Evolutionary conservation across 2,888 invertebrate species (phyloP).

Genomic region (Aethes cnicana): DNA sequence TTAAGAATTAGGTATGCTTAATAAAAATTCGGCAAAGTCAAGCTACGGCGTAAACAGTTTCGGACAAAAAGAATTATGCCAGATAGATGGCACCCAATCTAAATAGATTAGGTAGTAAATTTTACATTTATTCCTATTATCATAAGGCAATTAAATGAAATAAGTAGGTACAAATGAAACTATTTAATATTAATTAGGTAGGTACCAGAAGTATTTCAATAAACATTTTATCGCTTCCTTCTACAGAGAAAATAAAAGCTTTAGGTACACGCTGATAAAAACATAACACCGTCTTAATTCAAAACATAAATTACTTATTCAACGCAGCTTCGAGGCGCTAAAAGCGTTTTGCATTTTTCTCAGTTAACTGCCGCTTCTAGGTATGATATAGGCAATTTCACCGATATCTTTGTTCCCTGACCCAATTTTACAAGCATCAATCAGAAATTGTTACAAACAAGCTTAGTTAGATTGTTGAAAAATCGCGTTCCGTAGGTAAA

Average conservation of each 20-base stretch:
- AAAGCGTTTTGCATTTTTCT: slow-evolving; percentile 31
- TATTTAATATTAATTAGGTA: no score
- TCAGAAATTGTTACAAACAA: slow-evolving; percentile 39
- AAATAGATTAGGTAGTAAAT: no score
- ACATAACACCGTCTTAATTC: slow-evolving; percentile 30
- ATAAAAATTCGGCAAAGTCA: no score
- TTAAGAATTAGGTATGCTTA: no score
- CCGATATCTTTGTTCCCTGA: slow-evolving; percentile 33
- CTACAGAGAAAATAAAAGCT: slow-evolving; percentile 24
- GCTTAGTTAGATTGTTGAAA: neutral
- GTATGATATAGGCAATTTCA: slow-evolving; percentile 21
- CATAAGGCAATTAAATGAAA: no score
- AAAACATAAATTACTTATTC: slow-evolving; percentile 32
- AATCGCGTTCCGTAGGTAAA: neutral
- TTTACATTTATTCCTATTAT: no score
- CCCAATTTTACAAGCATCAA: slow-evolving; percentile 54
- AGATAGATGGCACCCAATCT: no score
- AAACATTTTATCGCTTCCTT: no score
- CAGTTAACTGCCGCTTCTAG: slow-evolving; percentile 20
- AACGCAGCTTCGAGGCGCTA: slow-evolving; percentile 22
- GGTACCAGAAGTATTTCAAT: no score
- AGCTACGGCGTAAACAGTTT: no score
- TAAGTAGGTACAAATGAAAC: no score
- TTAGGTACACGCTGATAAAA: slow-evolving; percentile 11
- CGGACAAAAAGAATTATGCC: no score